Percentiles rank a stretch among this genome's conserved stretches.
phyloP scores from a whole-genome alignment of 2,797 vertebrate genomes.

The Luscinia megarhynchos region DNA sequence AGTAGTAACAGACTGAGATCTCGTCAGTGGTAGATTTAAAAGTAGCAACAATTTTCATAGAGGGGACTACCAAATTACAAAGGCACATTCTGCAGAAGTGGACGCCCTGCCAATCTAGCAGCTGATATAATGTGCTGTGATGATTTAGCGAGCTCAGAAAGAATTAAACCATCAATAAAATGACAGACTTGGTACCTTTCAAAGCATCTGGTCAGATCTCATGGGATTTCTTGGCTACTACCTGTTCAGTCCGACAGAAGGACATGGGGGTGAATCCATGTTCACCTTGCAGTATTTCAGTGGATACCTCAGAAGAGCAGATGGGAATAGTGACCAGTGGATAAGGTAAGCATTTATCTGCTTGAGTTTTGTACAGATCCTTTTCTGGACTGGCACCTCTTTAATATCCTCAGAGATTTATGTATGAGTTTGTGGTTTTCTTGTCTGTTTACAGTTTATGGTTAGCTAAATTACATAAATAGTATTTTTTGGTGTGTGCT shows the following conservation, averaged over 20 bases:
- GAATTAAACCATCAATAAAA: conserved; percentile 24
- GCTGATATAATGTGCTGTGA: background rate
- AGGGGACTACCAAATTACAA: conserved; percentile 1
- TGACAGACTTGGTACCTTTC: background rate
- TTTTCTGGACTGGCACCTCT: background rate
- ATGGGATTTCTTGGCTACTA: background rate
- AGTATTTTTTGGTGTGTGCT: background rate
- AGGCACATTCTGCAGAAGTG: background rate
- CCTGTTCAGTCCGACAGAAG: background rate
- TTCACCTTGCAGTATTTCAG: background rate
- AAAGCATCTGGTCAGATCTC: conserved; percentile 24
- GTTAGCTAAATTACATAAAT: background rate
- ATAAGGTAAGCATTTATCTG: background rate
- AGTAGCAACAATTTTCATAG: conserved; percentile 5
- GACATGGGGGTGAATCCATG: background rate
- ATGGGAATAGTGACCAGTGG: background rate
- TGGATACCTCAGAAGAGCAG: background rate
- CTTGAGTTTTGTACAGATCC: background rate
- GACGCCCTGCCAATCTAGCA: background rate
- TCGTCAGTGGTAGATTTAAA: background rate
- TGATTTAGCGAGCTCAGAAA: background rate
- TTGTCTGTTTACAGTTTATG: background rate
- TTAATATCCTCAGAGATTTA: background rate
- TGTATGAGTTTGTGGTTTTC: background rate
- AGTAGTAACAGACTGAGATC: conserved; percentile 18